A percentile compares a stretch with the other conserved stretches of the same genome.
These are phyloP conservation scores for Amaurobius ferox DNA, from an alignment of 2,888 invertebrate species.

Conservation along the genomic window DNA sequence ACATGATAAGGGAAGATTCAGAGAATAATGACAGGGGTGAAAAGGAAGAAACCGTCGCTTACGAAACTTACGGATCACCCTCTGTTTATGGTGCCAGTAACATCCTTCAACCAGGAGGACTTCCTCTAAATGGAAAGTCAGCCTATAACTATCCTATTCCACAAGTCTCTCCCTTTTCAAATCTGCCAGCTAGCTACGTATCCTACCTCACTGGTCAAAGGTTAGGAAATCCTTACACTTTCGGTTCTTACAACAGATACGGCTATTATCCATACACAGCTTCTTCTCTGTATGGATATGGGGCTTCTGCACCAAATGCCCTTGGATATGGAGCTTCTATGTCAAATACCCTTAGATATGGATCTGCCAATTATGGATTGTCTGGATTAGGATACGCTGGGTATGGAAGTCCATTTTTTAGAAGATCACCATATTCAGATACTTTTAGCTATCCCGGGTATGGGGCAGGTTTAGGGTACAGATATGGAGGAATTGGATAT, in stretches of 20 bases:
- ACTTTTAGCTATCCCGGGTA: background rate
- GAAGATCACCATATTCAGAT: too few species aligned
- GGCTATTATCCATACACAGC: background rate
- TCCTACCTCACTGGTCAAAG: slow-evolving; percentile 32
- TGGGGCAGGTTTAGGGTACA: slow-evolving; percentile 26
- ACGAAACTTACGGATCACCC: slow-evolving; percentile 37
- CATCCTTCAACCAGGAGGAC: background rate
- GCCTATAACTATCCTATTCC: background rate
- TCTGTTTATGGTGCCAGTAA: slow-evolving; percentile 21
- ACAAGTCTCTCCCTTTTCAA: too few species aligned
- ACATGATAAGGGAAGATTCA: background rate
- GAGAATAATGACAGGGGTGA: background rate
- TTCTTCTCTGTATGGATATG: background rate
- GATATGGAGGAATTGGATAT: slow-evolving; percentile 27
- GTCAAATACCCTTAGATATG: background rate
- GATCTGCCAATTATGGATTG: background rate
- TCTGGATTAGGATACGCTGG: slow-evolving; percentile 23
- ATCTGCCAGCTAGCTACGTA: slow-evolving; percentile 21
- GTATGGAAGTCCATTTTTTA: slow-evolving; percentile 5
- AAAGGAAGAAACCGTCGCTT: slow-evolving; percentile 27
- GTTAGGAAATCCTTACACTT: background rate
- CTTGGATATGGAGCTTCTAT: background rate
- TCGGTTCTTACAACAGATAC: slow-evolving; percentile 8
- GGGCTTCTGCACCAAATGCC: background rate
- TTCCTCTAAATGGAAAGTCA: slow-evolving; percentile 15